Percentiles rank a stretch among this genome's conserved stretches.
Conservation (phyloP, 2,113 vertebrate species). For the Rhineura floridana region DNA sequence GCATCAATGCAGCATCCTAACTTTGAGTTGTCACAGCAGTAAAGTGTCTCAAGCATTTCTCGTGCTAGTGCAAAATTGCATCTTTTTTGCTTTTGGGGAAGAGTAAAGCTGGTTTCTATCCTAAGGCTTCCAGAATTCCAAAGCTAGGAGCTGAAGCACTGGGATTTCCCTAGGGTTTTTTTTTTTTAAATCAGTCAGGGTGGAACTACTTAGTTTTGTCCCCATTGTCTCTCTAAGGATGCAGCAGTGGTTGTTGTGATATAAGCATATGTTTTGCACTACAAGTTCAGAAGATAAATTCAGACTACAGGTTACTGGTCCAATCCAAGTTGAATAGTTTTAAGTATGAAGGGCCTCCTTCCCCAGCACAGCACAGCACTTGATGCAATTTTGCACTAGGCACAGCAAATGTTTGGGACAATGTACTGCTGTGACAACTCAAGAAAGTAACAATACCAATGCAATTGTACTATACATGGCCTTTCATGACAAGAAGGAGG, state of each 20-base stretch:
- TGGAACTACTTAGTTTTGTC: background rate
- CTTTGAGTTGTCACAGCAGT: background rate
- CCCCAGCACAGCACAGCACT: background rate
- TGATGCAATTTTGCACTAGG: background rate
- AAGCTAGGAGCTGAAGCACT: background rate
- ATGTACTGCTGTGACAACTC: background rate
- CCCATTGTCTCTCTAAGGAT: background rate
- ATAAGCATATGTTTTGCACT: background rate
- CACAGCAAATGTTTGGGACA: background rate
- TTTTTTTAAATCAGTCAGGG: background rate
- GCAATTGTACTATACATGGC: background rate
- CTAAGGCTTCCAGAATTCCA: background rate
- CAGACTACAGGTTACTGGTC: background rate
- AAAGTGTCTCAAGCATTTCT: background rate
- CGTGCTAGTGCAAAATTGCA: background rate
- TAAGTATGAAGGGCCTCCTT: background rate
- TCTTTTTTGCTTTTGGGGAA: background rate
- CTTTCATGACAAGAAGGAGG: background rate
- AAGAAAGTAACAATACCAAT: background rate
- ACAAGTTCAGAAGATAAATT: background rate
- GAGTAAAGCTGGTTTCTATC: background rate
- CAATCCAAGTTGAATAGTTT: background rate
- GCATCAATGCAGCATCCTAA: background rate
- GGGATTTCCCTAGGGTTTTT: background rate
- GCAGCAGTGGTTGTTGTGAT: background rate